phyloP scores from a whole-genome alignment of 2,113 vertebrate species.

The Ageneiosus marmoratus region DNA sequence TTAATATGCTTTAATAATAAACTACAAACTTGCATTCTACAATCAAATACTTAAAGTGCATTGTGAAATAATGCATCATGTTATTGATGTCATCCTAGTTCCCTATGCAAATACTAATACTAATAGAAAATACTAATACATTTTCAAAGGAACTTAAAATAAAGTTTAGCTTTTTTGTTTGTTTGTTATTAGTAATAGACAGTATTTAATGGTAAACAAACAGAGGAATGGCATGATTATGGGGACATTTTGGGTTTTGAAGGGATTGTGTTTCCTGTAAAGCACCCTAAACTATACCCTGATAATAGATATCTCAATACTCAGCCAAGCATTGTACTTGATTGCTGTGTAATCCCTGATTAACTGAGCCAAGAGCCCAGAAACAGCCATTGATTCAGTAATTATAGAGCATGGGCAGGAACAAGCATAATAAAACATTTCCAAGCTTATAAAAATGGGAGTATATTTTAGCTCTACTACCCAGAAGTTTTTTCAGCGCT shows the following conservation, averaged over 20 bases:
- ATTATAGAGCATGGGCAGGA: constrained; percentile 8
- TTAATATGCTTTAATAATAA: neutral
- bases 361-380: neutral
- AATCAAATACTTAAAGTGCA: too few species aligned
- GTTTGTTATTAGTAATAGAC: neutral
- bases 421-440: neutral
- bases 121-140: too few species aligned
- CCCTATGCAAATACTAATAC: too few species aligned
- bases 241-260: neutral
- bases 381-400: constrained; percentile 22
- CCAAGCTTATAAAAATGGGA: constrained; percentile 6
- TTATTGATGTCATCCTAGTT: too few species aligned
- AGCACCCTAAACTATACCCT: neutral
- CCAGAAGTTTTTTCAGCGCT: neutral
- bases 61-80: too few species aligned
- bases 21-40: neutral
- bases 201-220: neutral
- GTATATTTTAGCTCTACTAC: constrained; percentile 16
- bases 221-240: neutral
- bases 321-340: neutral
- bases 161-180: too few species aligned
- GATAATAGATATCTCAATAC: neutral
- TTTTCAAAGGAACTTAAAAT: too few species aligned
- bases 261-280: neutral
- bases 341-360: neutral